These are phyloP conservation scores for Podarcis muralis DNA, from an alignment of 2,113 vertebrate genomes.

Conservation along the genomic window DNA sequence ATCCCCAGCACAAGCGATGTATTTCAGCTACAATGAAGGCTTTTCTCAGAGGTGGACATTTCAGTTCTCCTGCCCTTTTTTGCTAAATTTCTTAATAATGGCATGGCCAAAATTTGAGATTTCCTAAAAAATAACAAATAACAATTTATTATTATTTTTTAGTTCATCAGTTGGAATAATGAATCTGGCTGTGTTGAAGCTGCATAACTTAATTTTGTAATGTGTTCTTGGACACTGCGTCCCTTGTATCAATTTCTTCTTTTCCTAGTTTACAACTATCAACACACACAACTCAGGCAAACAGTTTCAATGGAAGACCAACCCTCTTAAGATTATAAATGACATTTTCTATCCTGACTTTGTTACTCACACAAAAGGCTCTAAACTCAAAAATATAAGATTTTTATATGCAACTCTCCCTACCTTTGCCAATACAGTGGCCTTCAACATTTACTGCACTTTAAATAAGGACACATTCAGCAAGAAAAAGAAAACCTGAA, in stretches of 20 bases:
- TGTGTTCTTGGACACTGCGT: not conserved
- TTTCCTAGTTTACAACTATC: not conserved
- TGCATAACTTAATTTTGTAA: not conserved
- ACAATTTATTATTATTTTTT: not conserved
- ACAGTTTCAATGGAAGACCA: not conserved
- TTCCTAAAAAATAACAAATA: not conserved
- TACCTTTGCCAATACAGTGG: not conserved
- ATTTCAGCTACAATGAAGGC: not conserved
- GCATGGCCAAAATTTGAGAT: not conserved
- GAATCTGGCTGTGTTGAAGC: not conserved
- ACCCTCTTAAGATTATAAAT: not conserved
- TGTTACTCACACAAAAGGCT: not conserved
- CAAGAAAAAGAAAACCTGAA: not conserved
- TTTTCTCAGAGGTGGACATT: not conserved
- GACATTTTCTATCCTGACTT: not conserved
- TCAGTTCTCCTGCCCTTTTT: too few species aligned
- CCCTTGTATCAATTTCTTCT: not conserved
- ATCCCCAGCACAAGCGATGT: not conserved
- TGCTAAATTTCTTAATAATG: not conserved
- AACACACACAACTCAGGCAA: not conserved
- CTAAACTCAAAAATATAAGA: not conserved
- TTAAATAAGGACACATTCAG: too few species aligned
- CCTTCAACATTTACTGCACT: not conserved
- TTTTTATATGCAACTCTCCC: not conserved
- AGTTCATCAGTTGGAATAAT: not conserved